These are phyloP conservation scores for Diorhabda elongata DNA, from an alignment of 1,140 invertebrate species.

Conservation along the genomic window DNA sequence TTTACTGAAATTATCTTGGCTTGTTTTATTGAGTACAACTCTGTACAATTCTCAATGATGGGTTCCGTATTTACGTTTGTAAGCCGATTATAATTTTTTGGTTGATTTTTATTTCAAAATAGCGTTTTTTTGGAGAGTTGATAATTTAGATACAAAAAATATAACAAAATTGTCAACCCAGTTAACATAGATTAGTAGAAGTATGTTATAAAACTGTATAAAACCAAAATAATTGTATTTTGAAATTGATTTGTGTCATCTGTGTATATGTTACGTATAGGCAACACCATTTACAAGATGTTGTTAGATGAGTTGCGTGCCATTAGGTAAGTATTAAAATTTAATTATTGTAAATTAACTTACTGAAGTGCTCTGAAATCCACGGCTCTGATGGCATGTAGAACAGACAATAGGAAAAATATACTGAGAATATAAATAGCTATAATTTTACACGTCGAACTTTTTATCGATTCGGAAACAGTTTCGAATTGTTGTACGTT, in stretches of 20 bases:
- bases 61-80: too few relatives aligned
- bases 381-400: constrained; percentile 30
- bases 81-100: too few relatives aligned
- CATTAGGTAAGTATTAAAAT: not conserved
- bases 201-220: not conserved
- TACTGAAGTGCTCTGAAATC: constrained; percentile 25
- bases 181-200: not conserved
- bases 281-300: not conserved
- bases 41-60: too few relatives aligned
- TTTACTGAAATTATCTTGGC: too few relatives aligned
- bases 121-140: too few relatives aligned
- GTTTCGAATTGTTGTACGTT: constrained; percentile 17
- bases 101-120: too few relatives aligned
- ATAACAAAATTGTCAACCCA: too few relatives aligned
- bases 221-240: not conserved
- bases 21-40: too few relatives aligned
- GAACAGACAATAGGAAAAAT: constrained; percentile 29
- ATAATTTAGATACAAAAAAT: too few relatives aligned
- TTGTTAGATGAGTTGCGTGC: not conserved
- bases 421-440: constrained; percentile 29
- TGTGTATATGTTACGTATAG: not conserved
- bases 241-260: not conserved
- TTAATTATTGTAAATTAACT: constrained; percentile 3
- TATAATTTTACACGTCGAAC: constrained; percentile 10
- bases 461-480: constrained; percentile 19